A percentile compares a stretch with the other conserved stretches of the same genome.
Conservation (phyloP, 2,797 vertebrate genomes). For the Pipistrellus kuhlii region DNA sequence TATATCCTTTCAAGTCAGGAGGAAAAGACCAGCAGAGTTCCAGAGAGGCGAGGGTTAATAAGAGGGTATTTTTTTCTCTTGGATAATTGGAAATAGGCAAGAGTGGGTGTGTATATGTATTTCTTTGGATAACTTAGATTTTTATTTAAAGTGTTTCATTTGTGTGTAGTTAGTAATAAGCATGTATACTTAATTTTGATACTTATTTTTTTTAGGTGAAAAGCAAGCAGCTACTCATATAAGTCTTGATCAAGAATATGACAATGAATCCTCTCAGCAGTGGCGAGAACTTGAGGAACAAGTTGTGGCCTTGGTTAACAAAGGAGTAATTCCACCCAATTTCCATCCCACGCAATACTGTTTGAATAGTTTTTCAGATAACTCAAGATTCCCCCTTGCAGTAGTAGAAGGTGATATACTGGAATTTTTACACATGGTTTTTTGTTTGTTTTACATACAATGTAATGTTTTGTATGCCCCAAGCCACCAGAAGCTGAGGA, state of each 20-base stretch:
- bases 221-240: slow-evolving; percentile 98
- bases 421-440: not conserved
- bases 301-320: slow-evolving; percentile 92
- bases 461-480: not conserved
- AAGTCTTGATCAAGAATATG: slow-evolving; percentile 97
- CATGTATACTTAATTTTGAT: slow-evolving; percentile 25
- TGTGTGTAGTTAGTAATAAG: slow-evolving; percentile 6
- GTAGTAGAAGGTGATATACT: slow-evolving; percentile 93
- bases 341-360: slow-evolving; percentile 96
- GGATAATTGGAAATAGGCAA: slow-evolving; percentile 30
- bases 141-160: slow-evolving; percentile 49
- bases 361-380: slow-evolving; percentile 95
- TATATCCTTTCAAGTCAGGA: not conserved
- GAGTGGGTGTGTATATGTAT: not conserved
- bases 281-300: slow-evolving; percentile 97
- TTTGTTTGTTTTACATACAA: slow-evolving; percentile 15
- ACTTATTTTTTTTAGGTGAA: slow-evolving; percentile 89
- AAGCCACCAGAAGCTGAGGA: not conserved
- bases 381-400: slow-evolving; percentile 93
- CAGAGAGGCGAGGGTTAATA: not conserved
- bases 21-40: slow-evolving; percentile 12
- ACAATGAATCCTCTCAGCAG: slow-evolving; percentile 92
- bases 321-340: slow-evolving; percentile 89
- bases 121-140: not conserved
- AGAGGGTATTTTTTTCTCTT: slow-evolving; percentile 15